A percentile compares a stretch with the other conserved stretches of the same genome.
Conservation (phyloP, 2,888 invertebrate genomes). For the Cenopis cana region DNA sequence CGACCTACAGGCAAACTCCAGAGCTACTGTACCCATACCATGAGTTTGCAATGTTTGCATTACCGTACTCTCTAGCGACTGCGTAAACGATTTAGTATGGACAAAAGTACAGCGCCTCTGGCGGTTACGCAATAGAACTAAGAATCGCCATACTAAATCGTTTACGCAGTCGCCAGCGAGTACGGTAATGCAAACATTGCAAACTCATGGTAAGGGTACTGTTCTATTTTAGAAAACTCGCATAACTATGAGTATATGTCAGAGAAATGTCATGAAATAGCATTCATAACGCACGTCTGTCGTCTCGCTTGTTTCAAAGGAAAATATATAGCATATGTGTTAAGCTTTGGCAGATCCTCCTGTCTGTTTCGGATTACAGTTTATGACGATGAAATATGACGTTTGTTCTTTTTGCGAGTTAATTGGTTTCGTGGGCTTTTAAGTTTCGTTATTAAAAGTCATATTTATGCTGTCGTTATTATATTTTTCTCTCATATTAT, state of each 20-base stretch:
- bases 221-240: not conserved
- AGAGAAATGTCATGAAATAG: not conserved
- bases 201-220: too few relatives aligned
- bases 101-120: too few relatives aligned
- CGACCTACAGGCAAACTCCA: too few relatives aligned
- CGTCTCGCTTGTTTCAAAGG: constrained; percentile 3
- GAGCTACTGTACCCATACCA: too few relatives aligned
- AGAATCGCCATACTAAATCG: too few relatives aligned
- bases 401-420: not conserved
- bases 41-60: too few relatives aligned
- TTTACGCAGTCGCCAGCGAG: too few relatives aligned
- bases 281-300: constrained; percentile 4
- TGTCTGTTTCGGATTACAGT: not conserved
- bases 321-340: constrained; percentile 24
- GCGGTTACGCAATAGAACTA: too few relatives aligned
- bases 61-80: too few relatives aligned
- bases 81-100: too few relatives aligned
- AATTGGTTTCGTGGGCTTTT: not conserved
- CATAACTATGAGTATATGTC: not conserved
- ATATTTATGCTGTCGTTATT: not conserved
- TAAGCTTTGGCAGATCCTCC: constrained; percentile 1
- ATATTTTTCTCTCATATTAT: not conserved
- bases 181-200: too few relatives aligned
- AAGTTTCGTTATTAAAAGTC: too few relatives aligned
- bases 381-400: not conserved